Evolutionary conservation across 2,797 vertebrate species (phyloP).

Genomic region (Sebastiscus albofasciatus): DNA sequence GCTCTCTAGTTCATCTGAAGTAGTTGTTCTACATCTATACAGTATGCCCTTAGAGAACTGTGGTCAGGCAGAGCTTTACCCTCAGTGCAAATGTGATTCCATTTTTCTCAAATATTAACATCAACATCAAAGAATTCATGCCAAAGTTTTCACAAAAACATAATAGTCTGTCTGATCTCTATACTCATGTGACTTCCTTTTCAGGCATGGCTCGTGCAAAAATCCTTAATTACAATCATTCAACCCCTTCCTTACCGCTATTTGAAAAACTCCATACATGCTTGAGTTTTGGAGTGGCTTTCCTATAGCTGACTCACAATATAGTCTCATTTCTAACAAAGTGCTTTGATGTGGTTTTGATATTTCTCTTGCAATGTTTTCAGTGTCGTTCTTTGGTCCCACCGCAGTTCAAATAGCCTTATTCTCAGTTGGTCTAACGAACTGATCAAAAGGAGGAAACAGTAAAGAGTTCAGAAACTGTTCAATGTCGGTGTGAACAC

Average conservation of each 20-base stretch:
- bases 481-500: conserved; percentile 4
- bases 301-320: neutral
- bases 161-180: neutral
- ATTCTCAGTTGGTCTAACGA: conserved; percentile 32
- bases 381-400: neutral
- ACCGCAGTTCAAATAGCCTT: conserved; percentile 1
- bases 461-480: conserved; percentile 15
- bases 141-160: neutral
- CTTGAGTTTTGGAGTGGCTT: neutral
- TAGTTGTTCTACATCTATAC: neutral
- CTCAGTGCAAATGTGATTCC: neutral
- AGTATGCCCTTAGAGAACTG: neutral
- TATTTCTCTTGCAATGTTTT: neutral
- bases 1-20: neutral
- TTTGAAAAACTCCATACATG: neutral
- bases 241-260: neutral
- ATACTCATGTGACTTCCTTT: neutral
- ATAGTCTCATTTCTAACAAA: conserved; percentile 11
- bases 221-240: neutral
- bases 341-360: conserved; percentile 14
- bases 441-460: conserved; percentile 35
- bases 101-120: neutral
- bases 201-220: neutral
- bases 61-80: neutral
- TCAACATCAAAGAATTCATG: neutral